These are phyloP conservation scores for Clanis bilineata DNA, from an alignment of 2,888 invertebrate species.

Conservation along the genomic window DNA sequence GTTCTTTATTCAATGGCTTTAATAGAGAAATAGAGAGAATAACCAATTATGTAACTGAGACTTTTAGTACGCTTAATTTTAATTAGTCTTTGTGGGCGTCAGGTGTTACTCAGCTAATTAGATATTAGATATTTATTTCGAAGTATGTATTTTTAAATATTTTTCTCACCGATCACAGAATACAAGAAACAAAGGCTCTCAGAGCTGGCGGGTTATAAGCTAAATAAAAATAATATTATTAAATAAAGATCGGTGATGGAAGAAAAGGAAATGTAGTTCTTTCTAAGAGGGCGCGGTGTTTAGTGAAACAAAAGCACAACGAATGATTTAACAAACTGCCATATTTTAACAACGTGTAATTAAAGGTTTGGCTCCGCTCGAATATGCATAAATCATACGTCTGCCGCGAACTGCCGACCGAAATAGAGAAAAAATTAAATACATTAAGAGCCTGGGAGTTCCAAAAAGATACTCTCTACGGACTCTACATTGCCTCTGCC, in stretches of 20 bases:
- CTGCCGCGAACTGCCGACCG: slow-evolving; percentile 79
- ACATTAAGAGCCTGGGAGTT: slow-evolving; percentile 70
- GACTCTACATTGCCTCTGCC: slow-evolving; percentile 1
- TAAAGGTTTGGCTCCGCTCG: slow-evolving; percentile 80
- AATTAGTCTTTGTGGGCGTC: no score
- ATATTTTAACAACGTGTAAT: slow-evolving; percentile 83
- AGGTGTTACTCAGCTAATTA: no score
- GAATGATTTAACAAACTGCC: slow-evolving; percentile 81
- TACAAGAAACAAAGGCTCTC: background rate
- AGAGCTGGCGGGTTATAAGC: slow-evolving; percentile 21
- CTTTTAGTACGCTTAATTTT: no score
- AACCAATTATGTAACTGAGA: background rate
- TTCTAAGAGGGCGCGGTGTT: slow-evolving; percentile 66
- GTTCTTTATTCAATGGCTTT: background rate
- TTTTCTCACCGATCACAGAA: background rate
- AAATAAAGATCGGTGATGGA: slow-evolving; percentile 44
- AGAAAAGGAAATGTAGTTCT: slow-evolving; percentile 60
- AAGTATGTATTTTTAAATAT: background rate
- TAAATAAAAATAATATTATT: slow-evolving; percentile 42
- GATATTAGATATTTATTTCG: no score
- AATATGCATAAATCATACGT: slow-evolving; percentile 81
- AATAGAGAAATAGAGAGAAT: background rate
- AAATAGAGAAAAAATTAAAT: slow-evolving; percentile 82
- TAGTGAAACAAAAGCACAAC: slow-evolving; percentile 76
- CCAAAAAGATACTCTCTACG: slow-evolving; percentile 36